Evolutionary conservation across 2,888 invertebrate species (phyloP).

Genomic region (Pomacea canaliculata): DNA sequence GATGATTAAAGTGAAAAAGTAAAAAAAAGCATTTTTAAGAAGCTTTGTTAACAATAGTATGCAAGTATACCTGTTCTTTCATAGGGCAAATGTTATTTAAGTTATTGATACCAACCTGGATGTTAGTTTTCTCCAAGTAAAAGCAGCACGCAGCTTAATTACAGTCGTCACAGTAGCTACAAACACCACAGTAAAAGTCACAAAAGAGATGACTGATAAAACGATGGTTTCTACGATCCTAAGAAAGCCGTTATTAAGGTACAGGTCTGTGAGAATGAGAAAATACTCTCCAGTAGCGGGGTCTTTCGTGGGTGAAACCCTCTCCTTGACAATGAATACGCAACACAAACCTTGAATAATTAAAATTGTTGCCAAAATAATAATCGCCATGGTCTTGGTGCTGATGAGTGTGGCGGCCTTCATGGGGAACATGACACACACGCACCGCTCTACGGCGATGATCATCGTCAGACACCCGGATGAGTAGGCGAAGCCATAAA

Average conservation of each 20-base stretch:
- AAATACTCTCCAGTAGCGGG: no score
- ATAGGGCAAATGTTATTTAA: not conserved
- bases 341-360: not conserved
- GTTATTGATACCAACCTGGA: no score
- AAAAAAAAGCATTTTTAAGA: no score
- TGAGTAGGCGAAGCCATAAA: slow-evolving; percentile 7
- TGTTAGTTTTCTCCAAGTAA: slow-evolving; percentile 4
- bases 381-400: slow-evolving; percentile 1
- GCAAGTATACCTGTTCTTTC: no score
- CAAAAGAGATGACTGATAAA: slow-evolving; percentile 9
- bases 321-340: no score
- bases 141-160: slow-evolving; percentile 3
- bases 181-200: slow-evolving; percentile 12
- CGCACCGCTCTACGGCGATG: slow-evolving; percentile 19
- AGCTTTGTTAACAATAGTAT: no score
- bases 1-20: no score
- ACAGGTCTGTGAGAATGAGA: no score
- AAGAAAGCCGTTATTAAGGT: no score
- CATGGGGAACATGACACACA: slow-evolving; percentile 12
- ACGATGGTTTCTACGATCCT: slow-evolving; percentile 16
- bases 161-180: slow-evolving; percentile 12
- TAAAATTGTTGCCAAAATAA: not conserved
- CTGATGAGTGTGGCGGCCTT: slow-evolving; percentile 11
- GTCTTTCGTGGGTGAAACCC: no score
- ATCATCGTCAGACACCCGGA: slow-evolving; percentile 17